A percentile compares a stretch with the other conserved stretches of the same genome.
phyloP scores from a whole-genome alignment of 2,797 vertebrate species.

The Ctenosaura bakeri region DNA sequence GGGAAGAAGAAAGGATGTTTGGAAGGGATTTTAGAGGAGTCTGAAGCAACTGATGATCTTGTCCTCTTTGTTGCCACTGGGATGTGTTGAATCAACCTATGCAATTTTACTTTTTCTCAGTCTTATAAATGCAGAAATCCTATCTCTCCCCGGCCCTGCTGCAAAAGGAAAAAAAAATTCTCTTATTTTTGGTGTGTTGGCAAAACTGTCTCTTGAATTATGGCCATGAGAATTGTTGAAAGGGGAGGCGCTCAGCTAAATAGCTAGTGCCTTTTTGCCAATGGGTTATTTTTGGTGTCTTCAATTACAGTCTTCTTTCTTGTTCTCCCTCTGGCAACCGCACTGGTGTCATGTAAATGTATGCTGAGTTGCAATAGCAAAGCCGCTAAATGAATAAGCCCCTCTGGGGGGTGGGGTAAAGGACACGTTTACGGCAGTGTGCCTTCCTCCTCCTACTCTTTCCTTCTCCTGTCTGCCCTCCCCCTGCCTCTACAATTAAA shows the following conservation, averaged over 20 bases:
- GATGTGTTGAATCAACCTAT: slow-evolving; percentile 39
- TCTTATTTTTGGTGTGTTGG: slow-evolving; percentile 51
- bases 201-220: slow-evolving; percentile 49
- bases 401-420: slow-evolving; percentile 18
- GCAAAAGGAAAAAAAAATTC: slow-evolving; percentile 26
- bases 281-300: slow-evolving; percentile 85
- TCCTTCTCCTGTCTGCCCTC: neutral
- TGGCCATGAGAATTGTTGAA: slow-evolving; percentile 68
- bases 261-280: slow-evolving; percentile 74
- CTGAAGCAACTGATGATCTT: slow-evolving; percentile 4
- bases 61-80: slow-evolving; percentile 41
- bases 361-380: slow-evolving; percentile 60
- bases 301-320: slow-evolving; percentile 86
- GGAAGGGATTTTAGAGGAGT: slow-evolving; percentile 52
- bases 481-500: neutral
- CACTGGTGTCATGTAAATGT: slow-evolving; percentile 66
- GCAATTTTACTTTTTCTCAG: slow-evolving; percentile 22
- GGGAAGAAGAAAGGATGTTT: slow-evolving; percentile 39
- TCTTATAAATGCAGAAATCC: neutral
- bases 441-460: slow-evolving; percentile 35
- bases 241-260: slow-evolving; percentile 71
- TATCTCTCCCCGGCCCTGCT: neutral
- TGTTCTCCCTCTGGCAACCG: slow-evolving; percentile 43
- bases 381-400: slow-evolving; percentile 55
- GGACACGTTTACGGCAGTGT: slow-evolving; percentile 67